Evolutionary conservation across 1,140 invertebrate species (phyloP), one percentile per base, ranked within the genome.

Genomic region (Hyles euphorbiae): DNA sequence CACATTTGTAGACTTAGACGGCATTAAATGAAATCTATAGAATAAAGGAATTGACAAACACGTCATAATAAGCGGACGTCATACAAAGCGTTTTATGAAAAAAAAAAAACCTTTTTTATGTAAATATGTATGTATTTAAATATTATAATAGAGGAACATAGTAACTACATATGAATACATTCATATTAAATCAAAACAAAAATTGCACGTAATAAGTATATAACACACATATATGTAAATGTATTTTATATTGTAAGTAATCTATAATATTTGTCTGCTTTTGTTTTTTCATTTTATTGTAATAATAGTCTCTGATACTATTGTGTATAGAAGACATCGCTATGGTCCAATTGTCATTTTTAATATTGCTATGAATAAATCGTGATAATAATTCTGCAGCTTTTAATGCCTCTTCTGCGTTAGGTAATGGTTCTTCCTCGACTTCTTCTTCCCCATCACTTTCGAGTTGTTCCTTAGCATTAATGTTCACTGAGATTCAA

Each of bases 391-490:
- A 67, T 62, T 65, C 60, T 62, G 64, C 56, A 66, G 60, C 57
- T 56, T 63, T 63, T 66, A 66, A 68, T 68, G 60, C 66, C 62
- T 66, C 60, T 68, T 69, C 60, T 67, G 58, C 60, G 61, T 63
- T 72, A 74, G 64, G 69, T 67, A 70, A 69, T 74, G 63, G 69
- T 70, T 60, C 61, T 74, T 67, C 67, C 66, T 74, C 64, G 66
- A 67, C 67, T 66, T 71, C 68, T 46, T 70, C 67, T 70, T 70
- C 64, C 40, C 63, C 63, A 69, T 66, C 67, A 40, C 36, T 40
- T 5, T 40, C 36, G 36, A 5, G 36, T 40, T 40, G 2, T 40
- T 70, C 60, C 53, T 68, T 66, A 60, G 60, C 63, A 55, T 45
- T 65, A 50, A 67, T 64, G 53, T 67, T 47, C 12, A 47, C 5